phyloP scores from a whole-genome alignment of 2,888 invertebrate species.

The Hyposoter didymator region DNA sequence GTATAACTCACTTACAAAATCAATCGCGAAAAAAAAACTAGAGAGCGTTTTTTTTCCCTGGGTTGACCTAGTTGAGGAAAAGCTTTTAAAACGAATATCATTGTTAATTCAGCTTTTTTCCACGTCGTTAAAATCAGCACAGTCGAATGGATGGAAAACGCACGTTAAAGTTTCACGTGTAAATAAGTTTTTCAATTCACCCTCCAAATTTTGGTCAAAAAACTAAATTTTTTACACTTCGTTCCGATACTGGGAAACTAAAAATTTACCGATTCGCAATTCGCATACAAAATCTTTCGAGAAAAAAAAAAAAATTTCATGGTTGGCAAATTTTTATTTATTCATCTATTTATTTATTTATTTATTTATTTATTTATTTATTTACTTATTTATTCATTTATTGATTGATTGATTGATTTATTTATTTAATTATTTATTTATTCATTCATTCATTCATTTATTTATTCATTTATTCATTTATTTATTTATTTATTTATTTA shows the following conservation, averaged over 20 bases:
- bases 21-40: slow-evolving; percentile 21
- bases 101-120: not conserved
- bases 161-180: not conserved
- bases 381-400: too few relatives aligned
- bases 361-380: too few relatives aligned
- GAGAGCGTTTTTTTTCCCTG: not conserved
- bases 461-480: too few relatives aligned
- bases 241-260: too few relatives aligned
- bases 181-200: not conserved
- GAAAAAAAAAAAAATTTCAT: not conserved
- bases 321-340: not conserved
- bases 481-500: too few relatives aligned
- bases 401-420: too few relatives aligned
- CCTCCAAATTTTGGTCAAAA: not conserved
- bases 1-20: slow-evolving; percentile 19
- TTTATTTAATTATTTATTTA: too few relatives aligned
- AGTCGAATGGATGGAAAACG: not conserved
- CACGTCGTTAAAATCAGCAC: not conserved
- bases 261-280: not conserved
- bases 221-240: too few relatives aligned
- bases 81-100: slow-evolving; percentile 5
- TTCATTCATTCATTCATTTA: too few relatives aligned
- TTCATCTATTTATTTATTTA: too few relatives aligned
- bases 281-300: not conserved
- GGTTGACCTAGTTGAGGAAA: slow-evolving; percentile 22